Conservation (phyloP, 2,797 vertebrate genomes). For the Garrulus glandarius region DNA sequence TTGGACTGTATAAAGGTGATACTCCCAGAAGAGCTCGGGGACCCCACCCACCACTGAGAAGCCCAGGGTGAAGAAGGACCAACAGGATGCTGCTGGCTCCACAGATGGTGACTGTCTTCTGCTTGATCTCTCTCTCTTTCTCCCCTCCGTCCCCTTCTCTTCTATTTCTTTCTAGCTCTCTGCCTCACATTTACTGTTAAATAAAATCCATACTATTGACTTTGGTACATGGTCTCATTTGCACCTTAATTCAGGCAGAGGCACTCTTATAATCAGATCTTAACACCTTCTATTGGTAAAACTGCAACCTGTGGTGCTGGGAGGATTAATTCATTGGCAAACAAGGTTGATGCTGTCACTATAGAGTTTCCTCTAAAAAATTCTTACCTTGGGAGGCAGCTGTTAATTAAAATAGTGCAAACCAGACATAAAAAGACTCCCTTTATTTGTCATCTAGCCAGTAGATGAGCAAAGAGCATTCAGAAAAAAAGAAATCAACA, state of each 20-base stretch:
- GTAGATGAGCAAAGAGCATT: neutral
- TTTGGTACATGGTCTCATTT: neutral
- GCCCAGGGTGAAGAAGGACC: neutral
- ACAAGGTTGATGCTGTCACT: neutral
- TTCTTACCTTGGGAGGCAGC: neutral
- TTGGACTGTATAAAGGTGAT: neutral
- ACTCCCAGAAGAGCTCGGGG: neutral
- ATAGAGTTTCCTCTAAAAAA: neutral
- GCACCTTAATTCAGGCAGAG: neutral
- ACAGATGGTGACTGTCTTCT: neutral
- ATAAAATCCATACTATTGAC: neutral
- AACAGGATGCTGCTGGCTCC: rapidly evolving
- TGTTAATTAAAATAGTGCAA: neutral
- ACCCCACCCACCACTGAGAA: neutral
- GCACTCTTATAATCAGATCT: neutral
- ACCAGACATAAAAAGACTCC: neutral
- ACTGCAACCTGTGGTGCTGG: neutral
- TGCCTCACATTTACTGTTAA: neutral
- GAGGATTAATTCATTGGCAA: neutral
- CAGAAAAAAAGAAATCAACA: neutral
- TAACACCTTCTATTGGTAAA: neutral
- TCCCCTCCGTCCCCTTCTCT: rapidly evolving
- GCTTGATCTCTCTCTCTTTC: neutral
- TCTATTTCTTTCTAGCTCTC: neutral
- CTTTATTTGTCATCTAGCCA: neutral